Percentiles rank a stretch among this genome's conserved stretches.
These are phyloP conservation scores for Triplophysa siluroides DNA, from an alignment of 2,113 vertebrate species.

Conservation along the genomic window DNA sequence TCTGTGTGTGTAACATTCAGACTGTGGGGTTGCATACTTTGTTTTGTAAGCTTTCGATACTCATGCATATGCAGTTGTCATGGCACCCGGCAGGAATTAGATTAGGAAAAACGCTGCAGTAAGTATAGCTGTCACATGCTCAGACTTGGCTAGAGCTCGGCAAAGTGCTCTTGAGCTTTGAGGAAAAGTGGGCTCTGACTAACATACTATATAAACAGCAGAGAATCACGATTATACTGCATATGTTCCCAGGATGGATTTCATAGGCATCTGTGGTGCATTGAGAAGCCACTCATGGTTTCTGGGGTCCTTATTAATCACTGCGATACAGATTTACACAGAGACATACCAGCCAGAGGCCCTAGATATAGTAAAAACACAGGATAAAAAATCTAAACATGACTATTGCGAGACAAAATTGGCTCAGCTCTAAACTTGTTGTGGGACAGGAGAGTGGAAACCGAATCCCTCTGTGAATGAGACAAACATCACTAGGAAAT, in stretches of 20 bases:
- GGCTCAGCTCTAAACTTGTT: not conserved
- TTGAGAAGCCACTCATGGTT: constrained; percentile 1
- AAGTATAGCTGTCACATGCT: not conserved
- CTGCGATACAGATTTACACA: constrained; percentile 14
- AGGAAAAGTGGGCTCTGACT: not conserved
- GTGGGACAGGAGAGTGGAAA: too few relatives aligned
- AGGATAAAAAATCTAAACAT: not conserved
- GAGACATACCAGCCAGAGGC: not conserved
- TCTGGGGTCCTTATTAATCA: constrained; percentile 4
- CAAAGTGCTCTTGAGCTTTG: constrained; percentile 8
- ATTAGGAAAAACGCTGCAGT: constrained; percentile 24
- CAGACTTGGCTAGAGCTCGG: constrained; percentile 8
- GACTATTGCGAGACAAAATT: not conserved
- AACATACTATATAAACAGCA: not conserved
- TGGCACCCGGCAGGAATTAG: constrained; percentile 12
- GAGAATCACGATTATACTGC: not conserved
- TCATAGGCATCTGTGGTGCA: constrained; percentile 10
- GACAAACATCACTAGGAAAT: constrained; percentile 12
- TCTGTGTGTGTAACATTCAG: not conserved
- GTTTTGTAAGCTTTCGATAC: not conserved
- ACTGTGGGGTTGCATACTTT: not conserved
- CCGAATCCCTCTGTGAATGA: not conserved
- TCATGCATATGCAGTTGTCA: constrained; percentile 24
- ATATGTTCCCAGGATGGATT: constrained; percentile 1
- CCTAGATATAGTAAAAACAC: not conserved